These are phyloP conservation scores for Phyllopteryx taeniolatus DNA, from an alignment of 2,113 vertebrate genomes.

Conservation along the genomic window DNA sequence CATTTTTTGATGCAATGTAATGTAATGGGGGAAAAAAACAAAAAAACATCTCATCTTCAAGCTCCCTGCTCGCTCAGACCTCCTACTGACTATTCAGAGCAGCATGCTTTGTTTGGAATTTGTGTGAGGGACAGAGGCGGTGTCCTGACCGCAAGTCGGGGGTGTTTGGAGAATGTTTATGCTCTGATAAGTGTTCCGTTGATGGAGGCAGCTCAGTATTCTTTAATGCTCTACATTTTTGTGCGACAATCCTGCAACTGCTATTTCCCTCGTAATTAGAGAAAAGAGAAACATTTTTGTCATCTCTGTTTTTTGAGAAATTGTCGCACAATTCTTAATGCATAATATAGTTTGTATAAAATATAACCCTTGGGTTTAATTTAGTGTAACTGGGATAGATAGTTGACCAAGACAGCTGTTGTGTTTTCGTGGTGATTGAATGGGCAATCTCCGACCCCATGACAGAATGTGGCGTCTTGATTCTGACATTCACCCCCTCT, in stretches of 20 bases:
- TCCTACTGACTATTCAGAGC: constrained; percentile 37
- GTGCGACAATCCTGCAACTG: background rate
- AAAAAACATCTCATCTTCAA: background rate
- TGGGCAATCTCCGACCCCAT: constrained; percentile 37
- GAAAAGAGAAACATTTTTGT: background rate
- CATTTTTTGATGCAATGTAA: background rate
- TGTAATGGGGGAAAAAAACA: background rate
- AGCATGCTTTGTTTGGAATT: constrained; percentile 61
- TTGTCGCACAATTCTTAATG: background rate
- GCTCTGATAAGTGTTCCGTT: constrained; percentile 34
- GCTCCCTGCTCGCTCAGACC: constrained; percentile 22
- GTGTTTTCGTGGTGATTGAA: constrained; percentile 40
- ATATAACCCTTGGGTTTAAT: background rate
- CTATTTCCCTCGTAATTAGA: background rate
- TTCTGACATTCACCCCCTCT: constrained; percentile 32
- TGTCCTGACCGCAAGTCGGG: constrained; percentile 59
- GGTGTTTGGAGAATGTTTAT: constrained; percentile 50
- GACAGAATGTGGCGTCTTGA: constrained; percentile 49
- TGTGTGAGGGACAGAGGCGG: constrained; percentile 51
- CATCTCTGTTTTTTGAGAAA: background rate
- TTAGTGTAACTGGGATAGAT: background rate
- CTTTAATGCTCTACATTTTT: background rate
- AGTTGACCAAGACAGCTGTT: constrained; percentile 33
- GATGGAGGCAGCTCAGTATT: constrained; percentile 14
- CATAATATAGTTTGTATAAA: background rate